A percentile compares a stretch with the other conserved stretches of the same genome.
Evolutionary conservation across 2,797 vertebrate genomes (phyloP).

Genomic region (Acanthopagrus latus): DNA sequence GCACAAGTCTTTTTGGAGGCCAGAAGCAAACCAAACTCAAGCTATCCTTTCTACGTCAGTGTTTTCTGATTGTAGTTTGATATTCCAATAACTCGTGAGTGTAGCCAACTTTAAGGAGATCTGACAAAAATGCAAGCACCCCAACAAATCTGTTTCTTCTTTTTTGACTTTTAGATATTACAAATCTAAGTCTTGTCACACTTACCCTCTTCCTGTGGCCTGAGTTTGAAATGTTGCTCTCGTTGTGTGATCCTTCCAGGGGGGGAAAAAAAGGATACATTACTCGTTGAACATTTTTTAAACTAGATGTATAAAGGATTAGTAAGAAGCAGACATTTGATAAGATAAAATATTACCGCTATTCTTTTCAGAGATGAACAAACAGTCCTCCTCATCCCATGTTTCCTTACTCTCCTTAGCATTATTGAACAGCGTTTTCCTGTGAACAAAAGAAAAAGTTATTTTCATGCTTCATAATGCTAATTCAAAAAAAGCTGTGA

Average conservation of each 20-base stretch:
- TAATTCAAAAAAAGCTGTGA: not conserved
- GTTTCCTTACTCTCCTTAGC: slow-evolving; percentile 70
- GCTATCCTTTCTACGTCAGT: not conserved
- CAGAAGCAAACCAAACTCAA: not conserved
- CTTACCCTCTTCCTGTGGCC: slow-evolving; percentile 67
- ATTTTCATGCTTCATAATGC: not conserved
- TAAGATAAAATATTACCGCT: slow-evolving; percentile 29
- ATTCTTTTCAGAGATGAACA: slow-evolving; percentile 13
- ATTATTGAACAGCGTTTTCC: slow-evolving; percentile 50
- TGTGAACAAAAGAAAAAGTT: slow-evolving; percentile 36
- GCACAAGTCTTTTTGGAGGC: not conserved
- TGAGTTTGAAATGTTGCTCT: slow-evolving; percentile 40
- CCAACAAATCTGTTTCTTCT: not conserved
- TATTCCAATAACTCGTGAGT: not conserved
- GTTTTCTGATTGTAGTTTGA: not conserved
- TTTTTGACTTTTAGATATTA: not conserved
- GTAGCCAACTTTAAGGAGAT: not conserved
- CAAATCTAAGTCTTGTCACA: not conserved
- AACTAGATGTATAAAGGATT: not conserved
- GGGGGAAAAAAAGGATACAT: not conserved
- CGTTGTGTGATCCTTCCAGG: slow-evolving; percentile 22
- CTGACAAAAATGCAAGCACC: not conserved
- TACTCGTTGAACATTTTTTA: not conserved
- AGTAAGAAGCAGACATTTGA: not conserved
- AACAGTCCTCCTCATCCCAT: slow-evolving; percentile 47